Evolutionary conservation across 92 coral and sea anemone species (phyloP), one percentile per base, ranked within the genome.

Genomic region (Porites evermanni): DNA sequence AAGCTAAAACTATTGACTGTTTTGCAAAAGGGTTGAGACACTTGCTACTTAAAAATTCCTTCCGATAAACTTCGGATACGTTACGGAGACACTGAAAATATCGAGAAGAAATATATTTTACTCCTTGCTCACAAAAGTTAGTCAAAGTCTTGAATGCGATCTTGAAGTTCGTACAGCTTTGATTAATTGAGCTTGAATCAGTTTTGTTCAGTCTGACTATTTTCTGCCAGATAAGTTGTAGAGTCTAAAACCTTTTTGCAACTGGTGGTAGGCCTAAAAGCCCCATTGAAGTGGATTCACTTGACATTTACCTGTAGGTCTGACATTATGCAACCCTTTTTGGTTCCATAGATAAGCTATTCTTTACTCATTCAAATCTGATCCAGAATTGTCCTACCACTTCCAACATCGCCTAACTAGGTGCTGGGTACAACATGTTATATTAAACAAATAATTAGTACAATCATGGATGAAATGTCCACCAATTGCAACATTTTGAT

Each of bases 321-420:
- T 66, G 8, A 66, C 38, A 66, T 66, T 66, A 66, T 20, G 26
- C 70, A 66, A n/a, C 70, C 70, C n/a, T 66, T 66, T 19, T 66
- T 66, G 70, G 70, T 66, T 66, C 4, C 70, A 66, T 66, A 66
- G 70, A 17, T 66, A 66, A 66, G 70, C 70, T 66, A 16, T 66
- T 66, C 24, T 66, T 66, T 66, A 17, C 70, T 16, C 70, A 66
- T 66, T 66, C 70, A 66, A 66, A 66, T 66, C 70, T 66, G 70
- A 66, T 66, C 70, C 70, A 66, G 70, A 66, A 66, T 66, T 66
- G 70, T 66, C 70, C 70, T 66, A 66, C 70, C 70, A 66, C 70
- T 66, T 66, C 70, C 70, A 66, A 66, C 70, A 17, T 66, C 70
- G 23, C 29, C 38, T 66, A 66, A 66, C 70, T 66, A 66, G 70